Evolutionary conservation across 2,797 vertebrate species (phyloP).

Genomic region (Gouania willdenowi): DNA sequence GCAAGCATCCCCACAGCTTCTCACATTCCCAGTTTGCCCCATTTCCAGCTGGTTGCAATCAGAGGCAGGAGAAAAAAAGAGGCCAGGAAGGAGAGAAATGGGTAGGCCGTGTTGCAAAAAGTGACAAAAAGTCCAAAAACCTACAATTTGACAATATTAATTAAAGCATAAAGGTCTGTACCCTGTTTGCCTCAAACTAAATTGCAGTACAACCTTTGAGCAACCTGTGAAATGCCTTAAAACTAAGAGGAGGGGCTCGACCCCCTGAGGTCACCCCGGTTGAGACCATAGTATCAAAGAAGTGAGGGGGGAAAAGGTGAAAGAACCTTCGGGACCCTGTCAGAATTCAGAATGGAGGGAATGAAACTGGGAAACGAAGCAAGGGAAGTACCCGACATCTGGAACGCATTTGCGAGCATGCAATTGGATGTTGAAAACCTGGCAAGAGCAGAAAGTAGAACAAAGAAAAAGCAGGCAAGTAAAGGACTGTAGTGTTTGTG

Average conservation of each 20-base stretch:
- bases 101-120: not conserved
- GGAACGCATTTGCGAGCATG: constrained; percentile 58
- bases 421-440: constrained; percentile 51
- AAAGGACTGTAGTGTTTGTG: constrained; percentile 15
- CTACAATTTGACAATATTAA: too few species aligned
- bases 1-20: constrained; percentile 32
- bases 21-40: constrained; percentile 20
- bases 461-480: constrained; percentile 37
- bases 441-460: constrained; percentile 33
- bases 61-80: constrained; percentile 6
- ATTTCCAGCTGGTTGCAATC: constrained; percentile 55
- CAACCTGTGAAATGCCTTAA: constrained; percentile 43
- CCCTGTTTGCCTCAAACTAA: not conserved
- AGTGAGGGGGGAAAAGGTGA: not conserved
- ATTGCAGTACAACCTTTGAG: constrained; percentile 8
- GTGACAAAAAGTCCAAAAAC: not conserved
- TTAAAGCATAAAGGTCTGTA: too few species aligned
- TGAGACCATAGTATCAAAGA: constrained; percentile 20
- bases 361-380: constrained; percentile 15
- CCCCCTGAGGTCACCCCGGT: constrained; percentile 36
- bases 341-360: constrained; percentile 35
- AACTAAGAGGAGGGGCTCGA: too few species aligned
- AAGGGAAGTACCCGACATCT: constrained; percentile 59
- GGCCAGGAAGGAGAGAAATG: constrained; percentile 1
- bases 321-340: constrained; percentile 21